Evolutionary conservation across 2,113 vertebrate genomes (phyloP).

Genomic region (Corythornis madagascariensis): DNA sequence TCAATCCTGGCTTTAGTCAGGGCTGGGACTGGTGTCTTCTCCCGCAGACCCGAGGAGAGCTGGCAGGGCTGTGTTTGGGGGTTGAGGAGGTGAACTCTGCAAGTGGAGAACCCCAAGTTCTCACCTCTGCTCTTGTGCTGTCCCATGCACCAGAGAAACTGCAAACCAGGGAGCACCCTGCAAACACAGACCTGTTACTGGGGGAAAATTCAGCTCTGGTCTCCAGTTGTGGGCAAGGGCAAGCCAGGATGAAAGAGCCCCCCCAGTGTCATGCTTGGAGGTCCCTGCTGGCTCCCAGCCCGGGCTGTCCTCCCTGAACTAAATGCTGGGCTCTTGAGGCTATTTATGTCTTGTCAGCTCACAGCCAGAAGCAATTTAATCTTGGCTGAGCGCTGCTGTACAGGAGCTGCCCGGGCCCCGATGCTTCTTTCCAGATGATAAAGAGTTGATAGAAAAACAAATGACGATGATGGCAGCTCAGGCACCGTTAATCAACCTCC

Average conservation of each 20-base stretch:
- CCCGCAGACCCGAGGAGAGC: not conserved
- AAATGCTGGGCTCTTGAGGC: not conserved
- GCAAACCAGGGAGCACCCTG: not conserved
- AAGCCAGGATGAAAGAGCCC: not conserved
- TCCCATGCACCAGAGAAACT: rapidly evolving
- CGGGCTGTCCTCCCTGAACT: not conserved
- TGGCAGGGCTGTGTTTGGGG: too few species aligned
- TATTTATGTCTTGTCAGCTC: slow-evolving; percentile 12
- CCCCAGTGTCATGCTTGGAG: not conserved
- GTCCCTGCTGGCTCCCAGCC: not conserved
- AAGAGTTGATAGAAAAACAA: slow-evolving; percentile 44
- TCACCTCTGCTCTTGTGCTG: not conserved
- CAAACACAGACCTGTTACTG: not conserved
- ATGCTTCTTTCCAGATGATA: not conserved
- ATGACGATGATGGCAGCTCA: not conserved
- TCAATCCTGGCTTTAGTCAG: rapidly evolving
- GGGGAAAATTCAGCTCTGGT: not conserved
- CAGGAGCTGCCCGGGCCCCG: not conserved
- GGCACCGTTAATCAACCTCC: not conserved
- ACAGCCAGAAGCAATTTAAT: not conserved
- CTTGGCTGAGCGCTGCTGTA: not conserved
- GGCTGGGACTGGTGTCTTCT: not conserved
- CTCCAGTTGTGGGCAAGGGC: not conserved
- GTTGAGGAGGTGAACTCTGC: rapidly evolving
- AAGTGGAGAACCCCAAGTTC: not conserved